phyloP scores from a whole-genome alignment of 2,113 vertebrate genomes.

The Podilymbus podiceps region DNA sequence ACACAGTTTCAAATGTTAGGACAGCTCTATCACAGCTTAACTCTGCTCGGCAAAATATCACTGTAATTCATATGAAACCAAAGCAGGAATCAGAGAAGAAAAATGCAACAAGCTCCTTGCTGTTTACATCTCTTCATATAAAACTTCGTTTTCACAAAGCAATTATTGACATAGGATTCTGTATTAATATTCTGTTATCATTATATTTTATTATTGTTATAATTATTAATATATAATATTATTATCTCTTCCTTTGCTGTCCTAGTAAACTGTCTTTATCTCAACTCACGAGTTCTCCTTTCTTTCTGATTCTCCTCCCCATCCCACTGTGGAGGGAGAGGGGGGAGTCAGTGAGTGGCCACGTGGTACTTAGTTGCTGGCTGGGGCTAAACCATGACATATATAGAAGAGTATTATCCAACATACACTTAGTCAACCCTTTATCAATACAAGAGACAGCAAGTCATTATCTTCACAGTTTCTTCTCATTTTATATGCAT shows the following conservation, averaged over 20 bases:
- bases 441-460: not conserved
- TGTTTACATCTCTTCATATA: not conserved
- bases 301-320: too few relatives aligned
- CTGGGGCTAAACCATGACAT: too few relatives aligned
- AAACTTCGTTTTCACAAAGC: not conserved
- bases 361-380: too few relatives aligned
- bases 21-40: not conserved
- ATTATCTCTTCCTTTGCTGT: too few relatives aligned
- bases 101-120: not conserved
- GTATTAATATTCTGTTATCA: not conserved
- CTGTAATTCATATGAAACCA: not conserved
- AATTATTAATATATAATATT: too few relatives aligned
- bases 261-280: too few relatives aligned
- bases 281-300: too few relatives aligned
- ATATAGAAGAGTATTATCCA: not conserved
- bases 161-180: not conserved
- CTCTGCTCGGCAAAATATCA: not conserved
- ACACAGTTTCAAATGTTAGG: not conserved
- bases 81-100: not conserved
- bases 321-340: too few relatives aligned
- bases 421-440: not conserved
- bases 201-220: too few relatives aligned
- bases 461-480: not conserved
- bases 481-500: not conserved
- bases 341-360: too few relatives aligned